Base-by-base conservation (phyloP, 2,888 invertebrate species). In the Elegia similella region DNA sequence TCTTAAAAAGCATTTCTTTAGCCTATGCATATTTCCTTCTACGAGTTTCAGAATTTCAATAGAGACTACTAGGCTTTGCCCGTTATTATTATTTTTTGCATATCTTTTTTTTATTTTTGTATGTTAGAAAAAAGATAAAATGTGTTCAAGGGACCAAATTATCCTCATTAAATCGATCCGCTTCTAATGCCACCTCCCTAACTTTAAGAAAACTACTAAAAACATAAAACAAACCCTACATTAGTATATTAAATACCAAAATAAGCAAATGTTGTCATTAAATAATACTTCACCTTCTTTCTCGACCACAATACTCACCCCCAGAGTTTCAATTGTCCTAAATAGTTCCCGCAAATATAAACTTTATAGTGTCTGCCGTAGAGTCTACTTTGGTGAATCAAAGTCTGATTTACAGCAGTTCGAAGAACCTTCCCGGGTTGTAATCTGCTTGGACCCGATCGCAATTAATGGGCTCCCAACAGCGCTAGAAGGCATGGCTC, bases 371-470 rank as follows among this genome's bases (percentile, higher is more conserved):
- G 42, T 38, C 42, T 12, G 23, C 16, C 13, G 61, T 75, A 69
- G 61, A 68, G 80, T 73, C 63, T 60, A 67, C 68, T 81, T 78
- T 76, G 62, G 67, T 48, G 38, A 62, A 65, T 55, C 59, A 56
- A 50, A 58, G 43, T 60, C 74, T 84, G 79, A 86, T 88, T 84
- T 86, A 86, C 77, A 70, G 72, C 71, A 68, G 71, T 78, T 79
- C 66, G 68, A 72, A 70, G 80, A 81, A 80, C 80, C 79, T 82
- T 82, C 78, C 67, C 76, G 80, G 80, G 78, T 73, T 72, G 80
- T 89, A 86, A 88, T 88, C 86, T 80, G 81, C 82, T 84, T 78
- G 78, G 81, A 76, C 77, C 84, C 82, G 76, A 83, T 83, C 78
- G 83, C 85, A 88, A 89, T 89, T 90, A 90, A 88, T 87, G 86